Base-by-base conservation (phyloP, 2,888 invertebrate species). In the Pecten maximus region DNA sequence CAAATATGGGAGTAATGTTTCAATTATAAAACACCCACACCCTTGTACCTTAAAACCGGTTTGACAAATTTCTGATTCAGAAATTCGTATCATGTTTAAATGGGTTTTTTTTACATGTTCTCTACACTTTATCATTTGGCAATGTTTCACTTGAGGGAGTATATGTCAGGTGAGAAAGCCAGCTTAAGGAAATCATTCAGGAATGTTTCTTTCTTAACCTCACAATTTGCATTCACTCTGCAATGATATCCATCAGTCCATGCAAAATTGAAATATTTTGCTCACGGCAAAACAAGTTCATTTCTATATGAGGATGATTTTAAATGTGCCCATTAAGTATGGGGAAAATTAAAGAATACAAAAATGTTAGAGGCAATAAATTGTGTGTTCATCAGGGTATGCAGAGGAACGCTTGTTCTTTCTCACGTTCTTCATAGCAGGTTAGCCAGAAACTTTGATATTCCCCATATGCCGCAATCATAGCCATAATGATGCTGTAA, bases 241-340 rank as follows among this genome's bases (percentile, higher is more conserved):
- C 74, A 74, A 23, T 15, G 74, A 74, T 74, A 74, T 15, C 23
- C 74, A 74, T 74, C 74, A 35, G 74, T 74, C 74, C 74, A 35
- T 74, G 74, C 28, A 74, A 74, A 74, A 74, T 74, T 74, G 35
- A 74, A 74, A 74, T 74, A 74, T 35, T 74, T 74, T 74, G 74
- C 74, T 74, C 74, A 23, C 74, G 35, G 35, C 35, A 74, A 74
- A 74, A 74, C 74, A 74, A 74, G 12, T 28, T 35, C 74, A 6
- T 74, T 28, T 28, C 23, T 74, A 74, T 74, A 23, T 28, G 35
- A 35, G 16, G 74, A 74, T 35, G 35, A 28, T 35, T 74, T 35
- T 74, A 2, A 74, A 74, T 74, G 74, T 28, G 74, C 35, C 74
- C 74, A 74, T 74, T 74, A 74, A 28, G 35, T 74, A 28, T 74